Evolutionary conservation across 2,888 invertebrate species (phyloP).

Genomic region (Tryphoninae sp.): DNA sequence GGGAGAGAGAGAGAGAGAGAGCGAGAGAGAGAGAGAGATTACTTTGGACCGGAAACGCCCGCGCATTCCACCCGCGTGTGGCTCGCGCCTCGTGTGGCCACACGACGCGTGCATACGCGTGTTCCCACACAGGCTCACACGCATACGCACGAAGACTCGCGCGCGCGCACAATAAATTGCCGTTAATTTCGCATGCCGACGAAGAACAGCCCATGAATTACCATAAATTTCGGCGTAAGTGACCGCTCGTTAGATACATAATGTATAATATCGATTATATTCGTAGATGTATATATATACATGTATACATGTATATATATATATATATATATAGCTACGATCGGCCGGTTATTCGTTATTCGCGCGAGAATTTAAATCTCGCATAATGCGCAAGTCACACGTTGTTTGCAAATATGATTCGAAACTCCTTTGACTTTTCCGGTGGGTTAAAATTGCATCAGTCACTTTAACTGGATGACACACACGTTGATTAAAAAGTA

Average conservation of each 20-base stretch:
- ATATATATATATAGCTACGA: background rate
- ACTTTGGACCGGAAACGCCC: slow-evolving; percentile 66
- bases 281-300: background rate
- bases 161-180: slow-evolving; percentile 62
- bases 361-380: no score
- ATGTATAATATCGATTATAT: slow-evolving; percentile 57
- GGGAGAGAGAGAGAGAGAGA: slow-evolving; percentile 25
- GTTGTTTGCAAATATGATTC: no score
- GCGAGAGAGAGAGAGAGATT: slow-evolving; percentile 38
- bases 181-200: slow-evolving; percentile 68
- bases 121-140: slow-evolving; percentile 2
- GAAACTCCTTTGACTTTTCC: no score
- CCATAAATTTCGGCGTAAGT: slow-evolving; percentile 71
- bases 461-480: no score
- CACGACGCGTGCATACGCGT: slow-evolving; percentile 16
- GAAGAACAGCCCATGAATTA: slow-evolving; percentile 68
- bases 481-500: no score
- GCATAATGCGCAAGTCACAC: no score
- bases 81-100: slow-evolving; percentile 49
- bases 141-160: background rate
- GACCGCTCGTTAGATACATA: slow-evolving; percentile 71
- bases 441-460: no score
- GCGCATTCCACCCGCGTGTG: slow-evolving; percentile 65
- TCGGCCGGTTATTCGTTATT: no score
- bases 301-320: slow-evolving; percentile 1